Conservation (phyloP, 2,888 invertebrate species). For the Ectemnius cavifrons region DNA sequence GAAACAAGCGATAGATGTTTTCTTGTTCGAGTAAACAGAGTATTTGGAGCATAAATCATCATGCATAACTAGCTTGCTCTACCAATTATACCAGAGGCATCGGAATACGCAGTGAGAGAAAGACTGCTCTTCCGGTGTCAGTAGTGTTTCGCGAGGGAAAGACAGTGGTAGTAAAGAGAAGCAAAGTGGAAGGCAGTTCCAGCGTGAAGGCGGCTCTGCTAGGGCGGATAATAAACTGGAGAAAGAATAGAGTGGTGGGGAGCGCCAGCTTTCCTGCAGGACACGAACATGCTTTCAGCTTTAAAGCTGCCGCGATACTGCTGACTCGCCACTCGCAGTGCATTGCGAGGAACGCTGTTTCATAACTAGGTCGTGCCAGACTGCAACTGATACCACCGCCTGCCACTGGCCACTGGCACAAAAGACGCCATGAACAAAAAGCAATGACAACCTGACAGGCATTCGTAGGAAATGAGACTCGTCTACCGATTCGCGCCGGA, state of each 20-base stretch:
- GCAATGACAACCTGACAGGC: too few relatives aligned
- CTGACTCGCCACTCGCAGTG: constrained; percentile 54
- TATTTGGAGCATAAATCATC: too few relatives aligned
- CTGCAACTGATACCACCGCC: not conserved
- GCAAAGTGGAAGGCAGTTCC: not conserved
- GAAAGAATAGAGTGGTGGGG: constrained; percentile 50
- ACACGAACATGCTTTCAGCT: constrained; percentile 74
- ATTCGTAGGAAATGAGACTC: too few relatives aligned
- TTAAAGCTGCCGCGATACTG: constrained; percentile 66
- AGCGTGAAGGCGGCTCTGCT: constrained; percentile 26
- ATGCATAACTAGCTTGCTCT: not conserved
- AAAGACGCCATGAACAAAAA: too few relatives aligned
- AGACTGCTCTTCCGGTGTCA: not conserved
- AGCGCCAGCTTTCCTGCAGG: constrained; percentile 36
- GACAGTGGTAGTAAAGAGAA: not conserved
- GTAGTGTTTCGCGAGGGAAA: not conserved
- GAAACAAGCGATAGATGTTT: too few relatives aligned
- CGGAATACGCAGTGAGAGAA: not conserved
- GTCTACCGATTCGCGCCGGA: constrained; percentile 10
- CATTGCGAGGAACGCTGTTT: constrained; percentile 62
- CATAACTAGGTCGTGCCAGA: constrained; percentile 65
- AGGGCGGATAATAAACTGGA: constrained; percentile 59
- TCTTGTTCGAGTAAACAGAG: too few relatives aligned
- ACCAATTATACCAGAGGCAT: not conserved
- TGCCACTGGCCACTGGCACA: not conserved